Evolutionary conservation across 2,888 invertebrate genomes (phyloP).

Genomic region (Dasysyrphus tricinctus): DNA sequence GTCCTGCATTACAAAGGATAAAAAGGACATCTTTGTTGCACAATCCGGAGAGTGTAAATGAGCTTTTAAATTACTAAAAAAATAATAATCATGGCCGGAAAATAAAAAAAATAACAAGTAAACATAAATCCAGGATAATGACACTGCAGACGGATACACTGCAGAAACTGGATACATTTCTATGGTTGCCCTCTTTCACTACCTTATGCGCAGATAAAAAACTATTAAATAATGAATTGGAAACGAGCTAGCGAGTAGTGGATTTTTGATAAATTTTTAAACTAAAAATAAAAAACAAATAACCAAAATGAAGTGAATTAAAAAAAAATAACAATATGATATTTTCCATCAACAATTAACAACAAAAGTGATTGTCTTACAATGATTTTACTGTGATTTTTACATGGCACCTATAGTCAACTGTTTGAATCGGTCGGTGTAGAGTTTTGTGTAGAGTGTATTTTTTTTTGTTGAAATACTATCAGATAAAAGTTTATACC

Average conservation of each 20-base stretch:
- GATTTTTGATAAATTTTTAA: slow-evolving; percentile 43
- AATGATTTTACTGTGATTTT: neutral
- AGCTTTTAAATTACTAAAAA: slow-evolving; percentile 74
- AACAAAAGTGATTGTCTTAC: slow-evolving; percentile 62
- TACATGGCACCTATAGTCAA: neutral
- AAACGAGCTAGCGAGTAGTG: slow-evolving; percentile 40
- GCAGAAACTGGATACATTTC: slow-evolving; percentile 18
- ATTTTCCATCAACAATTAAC: slow-evolving; percentile 12
- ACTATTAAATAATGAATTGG: slow-evolving; percentile 30
- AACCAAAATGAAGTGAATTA: slow-evolving; percentile 72
- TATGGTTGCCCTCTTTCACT: slow-evolving; percentile 15
- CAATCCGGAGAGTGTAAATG: slow-evolving; percentile 73
- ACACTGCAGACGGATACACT: slow-evolving; percentile 57
- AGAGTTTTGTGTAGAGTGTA: slow-evolving; percentile 38
- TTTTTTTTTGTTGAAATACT: neutral
- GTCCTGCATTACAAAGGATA: slow-evolving; percentile 49
- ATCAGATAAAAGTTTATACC: slow-evolving; percentile 49
- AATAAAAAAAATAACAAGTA: slow-evolving; percentile 78
- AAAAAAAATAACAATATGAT: slow-evolving; percentile 73
- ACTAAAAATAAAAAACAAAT: slow-evolving; percentile 76
- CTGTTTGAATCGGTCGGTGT: slow-evolving; percentile 41
- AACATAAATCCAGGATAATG: slow-evolving; percentile 77
- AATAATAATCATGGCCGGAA: slow-evolving; percentile 65
- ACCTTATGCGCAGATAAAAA: slow-evolving; percentile 25
- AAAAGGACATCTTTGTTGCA: slow-evolving; percentile 65